These are phyloP conservation scores for Gadopsis bispinosus DNA, from an alignment of 2,797 vertebrate species.

Conservation along the genomic window DNA sequence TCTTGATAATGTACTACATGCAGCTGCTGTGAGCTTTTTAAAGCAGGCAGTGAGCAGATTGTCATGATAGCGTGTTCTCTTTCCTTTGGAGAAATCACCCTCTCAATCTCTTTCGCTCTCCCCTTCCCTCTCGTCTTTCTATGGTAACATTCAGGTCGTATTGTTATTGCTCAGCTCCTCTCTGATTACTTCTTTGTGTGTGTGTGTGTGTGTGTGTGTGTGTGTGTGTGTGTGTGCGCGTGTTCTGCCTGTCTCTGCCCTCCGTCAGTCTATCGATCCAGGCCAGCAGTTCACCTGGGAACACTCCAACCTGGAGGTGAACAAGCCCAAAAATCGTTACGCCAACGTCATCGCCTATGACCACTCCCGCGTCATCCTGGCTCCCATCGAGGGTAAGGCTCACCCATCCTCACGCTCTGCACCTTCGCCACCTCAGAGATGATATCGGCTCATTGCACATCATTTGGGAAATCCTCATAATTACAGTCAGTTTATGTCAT, in stretches of 20 bases:
- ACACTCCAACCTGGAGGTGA: slow-evolving; percentile 98
- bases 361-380: slow-evolving; percentile 96
- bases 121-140: slow-evolving; percentile 13
- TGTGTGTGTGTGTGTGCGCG: slow-evolving; percentile 53
- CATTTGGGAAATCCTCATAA: slow-evolving; percentile 44
- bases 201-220: slow-evolving; percentile 53
- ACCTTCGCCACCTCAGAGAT: slow-evolving; percentile 14
- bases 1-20: slow-evolving; percentile 58
- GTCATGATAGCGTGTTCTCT: slow-evolving; percentile 51
- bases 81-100: slow-evolving; percentile 51
- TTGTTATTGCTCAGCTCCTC: slow-evolving; percentile 51
- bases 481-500: slow-evolving; percentile 32
- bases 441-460: slow-evolving; percentile 23
- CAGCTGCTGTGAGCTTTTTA: slow-evolving; percentile 59
- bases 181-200: slow-evolving; percentile 60
- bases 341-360: slow-evolving; percentile 99
- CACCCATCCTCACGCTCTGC: neutral
- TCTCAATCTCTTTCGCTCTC: slow-evolving; percentile 21
- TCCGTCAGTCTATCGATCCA: slow-evolving; percentile 93
- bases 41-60: slow-evolving; percentile 53
- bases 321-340: slow-evolving; percentile 98
- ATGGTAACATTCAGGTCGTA: slow-evolving; percentile 32
- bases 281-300: slow-evolving; percentile 99
- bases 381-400: slow-evolving; percentile 93
- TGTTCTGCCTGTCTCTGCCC: slow-evolving; percentile 50